Evolutionary conservation across 2,797 vertebrate species (phyloP).

Genomic region (Poeciliopsis turneri): DNA sequence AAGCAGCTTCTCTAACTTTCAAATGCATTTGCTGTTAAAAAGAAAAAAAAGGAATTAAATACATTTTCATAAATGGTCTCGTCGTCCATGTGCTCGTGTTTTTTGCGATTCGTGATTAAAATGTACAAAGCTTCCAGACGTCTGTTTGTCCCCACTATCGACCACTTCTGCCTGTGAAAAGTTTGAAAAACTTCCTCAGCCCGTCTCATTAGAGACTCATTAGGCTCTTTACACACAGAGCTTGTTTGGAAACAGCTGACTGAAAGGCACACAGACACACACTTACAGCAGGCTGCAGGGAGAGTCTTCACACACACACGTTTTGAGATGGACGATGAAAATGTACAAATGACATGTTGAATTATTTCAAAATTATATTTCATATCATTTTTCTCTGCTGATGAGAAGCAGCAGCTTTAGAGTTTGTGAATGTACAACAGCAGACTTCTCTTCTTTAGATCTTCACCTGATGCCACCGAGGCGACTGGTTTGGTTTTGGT

Average conservation of each 20-base stretch:
- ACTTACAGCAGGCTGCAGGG: background rate
- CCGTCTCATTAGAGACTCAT: background rate
- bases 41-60: too few species aligned
- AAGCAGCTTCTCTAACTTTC: background rate
- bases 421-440: too few species aligned
- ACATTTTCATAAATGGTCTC: background rate
- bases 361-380: background rate
- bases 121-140: background rate
- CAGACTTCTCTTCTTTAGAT: background rate
- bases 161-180: background rate
- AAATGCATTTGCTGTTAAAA: background rate
- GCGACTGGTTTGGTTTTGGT: background rate
- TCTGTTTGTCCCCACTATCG: background rate
- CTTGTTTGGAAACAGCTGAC: background rate
- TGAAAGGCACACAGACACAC: background rate
- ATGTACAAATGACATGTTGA: background rate
- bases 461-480: background rate
- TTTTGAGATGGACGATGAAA: background rate
- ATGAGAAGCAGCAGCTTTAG: background rate
- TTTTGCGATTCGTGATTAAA: background rate
- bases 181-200: background rate
- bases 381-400: background rate
- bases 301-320: background rate
- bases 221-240: background rate
- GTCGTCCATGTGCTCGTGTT: background rate